A percentile compares a stretch with the other conserved stretches of the same genome.
phyloP scores from a whole-genome alignment of 2,113 vertebrate species.

The Muscicapa adusta region DNA sequence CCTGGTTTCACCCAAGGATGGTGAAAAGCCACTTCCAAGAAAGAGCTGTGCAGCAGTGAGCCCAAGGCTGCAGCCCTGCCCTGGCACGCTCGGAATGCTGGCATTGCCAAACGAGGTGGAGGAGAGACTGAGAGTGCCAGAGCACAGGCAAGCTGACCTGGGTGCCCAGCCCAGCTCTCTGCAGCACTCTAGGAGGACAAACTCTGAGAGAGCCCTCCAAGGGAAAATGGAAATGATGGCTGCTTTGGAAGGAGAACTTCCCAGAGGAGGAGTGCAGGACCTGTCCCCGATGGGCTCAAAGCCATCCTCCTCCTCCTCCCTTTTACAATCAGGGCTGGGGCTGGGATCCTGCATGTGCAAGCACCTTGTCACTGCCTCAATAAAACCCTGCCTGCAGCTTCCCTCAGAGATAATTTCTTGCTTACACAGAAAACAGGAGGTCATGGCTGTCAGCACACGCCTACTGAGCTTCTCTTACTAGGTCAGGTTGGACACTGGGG shows the following conservation, averaged over 20 bases:
- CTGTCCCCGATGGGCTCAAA: fast-evolving
- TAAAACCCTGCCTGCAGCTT: neutral
- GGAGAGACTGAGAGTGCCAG: neutral
- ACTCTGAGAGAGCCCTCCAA: neutral
- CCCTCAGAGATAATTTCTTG: neutral
- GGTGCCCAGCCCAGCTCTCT: neutral
- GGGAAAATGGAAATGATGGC: neutral
- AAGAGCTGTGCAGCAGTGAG: neutral
- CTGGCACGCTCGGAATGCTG: fast-evolving
- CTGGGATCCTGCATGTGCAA: neutral
- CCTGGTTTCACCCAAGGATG: neutral
- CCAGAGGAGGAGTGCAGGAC: neutral
- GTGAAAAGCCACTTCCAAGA: neutral
- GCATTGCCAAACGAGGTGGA: fast-evolving
- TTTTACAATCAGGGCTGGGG: neutral
- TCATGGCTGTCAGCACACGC: fast-evolving
- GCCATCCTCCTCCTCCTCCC: neutral
- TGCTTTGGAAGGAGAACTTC: neutral
- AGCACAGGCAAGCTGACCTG: neutral
- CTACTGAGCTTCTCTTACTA: neutral
- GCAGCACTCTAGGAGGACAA: fast-evolving
- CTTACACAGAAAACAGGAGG: neutral
- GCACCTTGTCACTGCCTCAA: neutral
- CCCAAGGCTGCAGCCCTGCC: neutral
- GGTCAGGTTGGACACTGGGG: neutral